Conservation (phyloP, 2,113 vertebrate genomes). For the Nannospalax galili region DNA sequence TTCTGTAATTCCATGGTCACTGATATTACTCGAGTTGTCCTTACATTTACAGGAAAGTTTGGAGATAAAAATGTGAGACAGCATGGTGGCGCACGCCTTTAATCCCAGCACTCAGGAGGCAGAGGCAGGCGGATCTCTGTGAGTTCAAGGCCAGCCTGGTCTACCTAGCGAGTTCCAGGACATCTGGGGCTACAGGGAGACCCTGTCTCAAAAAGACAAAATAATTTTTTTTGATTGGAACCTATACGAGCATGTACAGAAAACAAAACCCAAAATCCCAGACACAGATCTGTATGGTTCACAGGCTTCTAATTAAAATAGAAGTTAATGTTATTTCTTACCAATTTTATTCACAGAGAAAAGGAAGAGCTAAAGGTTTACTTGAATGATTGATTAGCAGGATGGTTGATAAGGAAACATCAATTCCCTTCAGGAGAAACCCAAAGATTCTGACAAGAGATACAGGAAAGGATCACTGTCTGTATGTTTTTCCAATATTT, state of each 20-base stretch:
- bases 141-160: no score
- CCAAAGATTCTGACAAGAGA: neutral
- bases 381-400: neutral
- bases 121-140: no score
- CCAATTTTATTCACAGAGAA: neutral
- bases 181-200: no score
- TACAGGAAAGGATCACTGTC: neutral
- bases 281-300: neutral
- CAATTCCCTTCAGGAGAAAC: neutral
- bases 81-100: no score
- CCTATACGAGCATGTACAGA: no score
- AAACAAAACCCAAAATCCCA: neutral
- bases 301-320: conserved; percentile 14
- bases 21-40: neutral
- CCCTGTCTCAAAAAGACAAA: no score
- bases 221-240: no score
- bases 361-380: neutral
- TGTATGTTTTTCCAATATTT: no score
- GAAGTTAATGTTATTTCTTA: conserved; percentile 13
- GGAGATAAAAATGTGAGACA: neutral
- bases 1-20: neutral
- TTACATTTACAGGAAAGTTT: neutral
- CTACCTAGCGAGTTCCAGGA: no score
- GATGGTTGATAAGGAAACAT: conserved; percentile 14
- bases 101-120: no score